Evolutionary conservation across 2,888 invertebrate genomes (phyloP).

Genomic region (Timandra comae): DNA sequence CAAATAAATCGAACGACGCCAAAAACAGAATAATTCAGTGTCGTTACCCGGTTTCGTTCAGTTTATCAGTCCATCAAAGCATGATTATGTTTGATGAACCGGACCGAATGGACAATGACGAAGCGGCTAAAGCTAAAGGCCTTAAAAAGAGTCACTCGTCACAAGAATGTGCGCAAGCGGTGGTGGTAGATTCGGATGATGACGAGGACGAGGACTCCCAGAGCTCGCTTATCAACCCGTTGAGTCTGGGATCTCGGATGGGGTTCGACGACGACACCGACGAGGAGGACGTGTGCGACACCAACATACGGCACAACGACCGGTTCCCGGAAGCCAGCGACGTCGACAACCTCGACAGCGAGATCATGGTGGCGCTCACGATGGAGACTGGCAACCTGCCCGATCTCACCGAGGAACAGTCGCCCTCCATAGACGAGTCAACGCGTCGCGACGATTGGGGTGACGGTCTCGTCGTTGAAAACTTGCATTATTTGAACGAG

Average conservation of each 20-base stretch:
- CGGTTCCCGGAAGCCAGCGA: conserved; percentile 60
- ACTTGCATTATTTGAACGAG: conserved; percentile 49
- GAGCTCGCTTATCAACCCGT: conserved; percentile 29
- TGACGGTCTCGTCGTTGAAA: conserved; percentile 44
- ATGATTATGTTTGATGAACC: conserved; percentile 32
- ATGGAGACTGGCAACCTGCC: conserved; percentile 57
- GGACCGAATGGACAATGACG: conserved; percentile 31
- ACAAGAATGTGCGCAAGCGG: conserved; percentile 32
- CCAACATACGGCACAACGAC: conserved; percentile 65
- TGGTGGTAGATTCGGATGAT: conserved; percentile 10
- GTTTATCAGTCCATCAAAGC: conserved; percentile 43
- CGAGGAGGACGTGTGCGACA: conserved; percentile 43
- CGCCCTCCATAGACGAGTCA: conserved; percentile 58
- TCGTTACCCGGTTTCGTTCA: conserved; percentile 20
- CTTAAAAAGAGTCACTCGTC: conserved; percentile 48
- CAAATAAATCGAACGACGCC: conserved; percentile 22
- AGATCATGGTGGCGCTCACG: conserved; percentile 56
- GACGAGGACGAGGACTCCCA: conserved; percentile 22
- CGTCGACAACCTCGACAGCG: conserved; percentile 55
- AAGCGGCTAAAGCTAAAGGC: conserved; percentile 30
- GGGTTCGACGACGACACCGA: conserved; percentile 25
- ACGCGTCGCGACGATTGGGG: conserved; percentile 55
- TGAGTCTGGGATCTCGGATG: conserved; percentile 32
- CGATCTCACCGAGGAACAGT: conserved; percentile 59
- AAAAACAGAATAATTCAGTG: conserved; percentile 25